Evolutionary conservation across 1,140 invertebrate species (phyloP).

Genomic region (Samia ricini): DNA sequence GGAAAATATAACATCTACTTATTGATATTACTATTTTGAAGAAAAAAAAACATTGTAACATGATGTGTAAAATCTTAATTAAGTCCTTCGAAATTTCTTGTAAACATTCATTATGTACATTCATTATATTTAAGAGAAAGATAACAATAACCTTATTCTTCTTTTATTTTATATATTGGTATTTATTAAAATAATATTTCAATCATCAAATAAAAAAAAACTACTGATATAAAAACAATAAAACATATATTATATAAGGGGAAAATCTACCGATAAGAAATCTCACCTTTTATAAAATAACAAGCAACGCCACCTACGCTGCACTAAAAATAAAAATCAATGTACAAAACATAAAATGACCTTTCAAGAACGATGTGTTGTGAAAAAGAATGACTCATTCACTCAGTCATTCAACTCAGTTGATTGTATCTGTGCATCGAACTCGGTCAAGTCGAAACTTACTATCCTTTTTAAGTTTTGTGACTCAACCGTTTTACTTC

Average conservation of each 20-base stretch:
- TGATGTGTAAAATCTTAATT: too few species aligned
- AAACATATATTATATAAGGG: neutral
- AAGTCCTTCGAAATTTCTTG: too few species aligned
- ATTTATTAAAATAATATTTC: too few species aligned
- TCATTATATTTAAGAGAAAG: too few species aligned
- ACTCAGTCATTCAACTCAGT: constrained; percentile 61
- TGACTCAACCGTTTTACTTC: constrained; percentile 45
- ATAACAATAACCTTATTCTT: too few species aligned
- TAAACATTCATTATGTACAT: too few species aligned
- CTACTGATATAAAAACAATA: neutral
- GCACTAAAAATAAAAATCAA: constrained; percentile 24
- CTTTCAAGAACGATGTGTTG: constrained; percentile 53
- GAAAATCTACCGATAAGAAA: constrained; percentile 10
- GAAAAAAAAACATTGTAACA: too few species aligned
- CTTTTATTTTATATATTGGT: too few species aligned
- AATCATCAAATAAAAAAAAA: neutral
- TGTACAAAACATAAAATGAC: constrained; percentile 41
- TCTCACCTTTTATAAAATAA: constrained; percentile 18
- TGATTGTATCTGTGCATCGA: constrained; percentile 33
- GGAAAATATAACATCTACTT: too few species aligned
- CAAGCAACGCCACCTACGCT: constrained; percentile 16
- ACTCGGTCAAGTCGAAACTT: constrained; percentile 45
- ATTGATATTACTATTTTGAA: too few species aligned
- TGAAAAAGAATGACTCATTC: constrained; percentile 61
- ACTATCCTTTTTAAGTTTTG: constrained; percentile 58